Conservation (phyloP, 2,113 vertebrate species). For the Podiceps cristatus region DNA sequence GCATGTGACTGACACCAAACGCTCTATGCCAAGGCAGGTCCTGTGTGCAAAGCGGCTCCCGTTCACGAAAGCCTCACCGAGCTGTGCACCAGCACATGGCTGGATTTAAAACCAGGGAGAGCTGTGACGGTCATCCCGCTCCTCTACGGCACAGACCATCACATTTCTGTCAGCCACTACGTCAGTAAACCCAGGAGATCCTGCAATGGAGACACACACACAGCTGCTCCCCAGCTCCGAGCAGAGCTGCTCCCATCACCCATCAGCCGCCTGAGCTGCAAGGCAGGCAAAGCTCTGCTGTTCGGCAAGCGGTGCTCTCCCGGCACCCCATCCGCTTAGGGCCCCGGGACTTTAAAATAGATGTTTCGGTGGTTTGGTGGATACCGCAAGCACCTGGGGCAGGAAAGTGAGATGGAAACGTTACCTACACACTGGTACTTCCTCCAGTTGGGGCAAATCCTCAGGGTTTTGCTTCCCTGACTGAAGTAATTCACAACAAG, state of each 20-base stretch:
- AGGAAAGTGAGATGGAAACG: not conserved
- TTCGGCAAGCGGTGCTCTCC: not conserved
- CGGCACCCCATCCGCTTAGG: not conserved
- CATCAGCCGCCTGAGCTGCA: not conserved
- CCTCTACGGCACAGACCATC: not conserved
- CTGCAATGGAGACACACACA: not conserved
- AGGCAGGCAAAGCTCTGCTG: not conserved
- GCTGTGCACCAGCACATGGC: not conserved
- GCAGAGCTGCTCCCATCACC: not conserved
- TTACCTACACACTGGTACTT: not conserved
- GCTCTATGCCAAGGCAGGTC: not conserved
- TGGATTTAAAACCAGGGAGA: not conserved
- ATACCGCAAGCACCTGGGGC: not conserved
- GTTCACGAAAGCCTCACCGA: not conserved
- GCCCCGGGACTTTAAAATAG: not conserved
- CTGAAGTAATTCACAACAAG: not conserved
- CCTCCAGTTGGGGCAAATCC: not conserved
- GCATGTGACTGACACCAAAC: not conserved
- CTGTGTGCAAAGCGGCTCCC: not conserved
- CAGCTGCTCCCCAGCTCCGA: not conserved
- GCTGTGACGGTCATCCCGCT: not conserved
- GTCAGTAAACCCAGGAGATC: not conserved
- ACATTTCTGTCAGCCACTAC: rapidly evolving
- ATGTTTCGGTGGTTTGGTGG: not conserved
- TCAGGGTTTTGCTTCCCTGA: not conserved